phyloP scores from a whole-genome alignment of 2,113 vertebrate genomes.

The Thoracochromis brauschi region DNA sequence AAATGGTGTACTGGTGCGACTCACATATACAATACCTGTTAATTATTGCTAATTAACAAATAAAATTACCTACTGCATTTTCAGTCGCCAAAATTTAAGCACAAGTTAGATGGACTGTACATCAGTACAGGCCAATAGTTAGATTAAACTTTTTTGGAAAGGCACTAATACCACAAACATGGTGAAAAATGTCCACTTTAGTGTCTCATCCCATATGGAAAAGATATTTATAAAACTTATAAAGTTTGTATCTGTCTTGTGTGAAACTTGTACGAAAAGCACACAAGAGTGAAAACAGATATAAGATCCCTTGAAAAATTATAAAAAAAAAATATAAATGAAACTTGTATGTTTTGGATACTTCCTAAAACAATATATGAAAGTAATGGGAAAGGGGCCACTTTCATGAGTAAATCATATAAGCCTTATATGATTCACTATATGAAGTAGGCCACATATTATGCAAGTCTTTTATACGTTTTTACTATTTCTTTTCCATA shows the following conservation, averaged over 20 bases:
- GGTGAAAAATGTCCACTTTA: neutral
- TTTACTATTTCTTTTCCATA: neutral
- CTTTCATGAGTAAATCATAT: neutral
- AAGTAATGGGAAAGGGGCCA: neutral
- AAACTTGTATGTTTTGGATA: neutral
- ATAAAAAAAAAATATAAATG: neutral
- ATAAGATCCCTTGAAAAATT: neutral
- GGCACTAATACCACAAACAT: neutral
- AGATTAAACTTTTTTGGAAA: neutral
- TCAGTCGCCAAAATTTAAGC: neutral
- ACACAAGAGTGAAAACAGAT: neutral
- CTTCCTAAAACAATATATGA: neutral
- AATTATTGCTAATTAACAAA: neutral
- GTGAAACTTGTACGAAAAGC: neutral
- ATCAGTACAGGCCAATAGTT: neutral
- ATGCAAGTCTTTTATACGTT: neutral
- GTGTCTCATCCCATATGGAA: neutral
- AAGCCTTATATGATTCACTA: neutral
- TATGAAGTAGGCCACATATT: neutral
- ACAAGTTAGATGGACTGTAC: neutral
- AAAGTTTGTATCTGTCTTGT: neutral
- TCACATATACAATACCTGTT: neutral
- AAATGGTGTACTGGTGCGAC: neutral
- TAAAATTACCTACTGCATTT: neutral
- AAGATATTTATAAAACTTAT: neutral